A percentile compares a stretch with the other conserved stretches of the same genome.
Evolutionary conservation across 1,140 invertebrate genomes (phyloP).

Genomic region (Drosophila melanica): DNA sequence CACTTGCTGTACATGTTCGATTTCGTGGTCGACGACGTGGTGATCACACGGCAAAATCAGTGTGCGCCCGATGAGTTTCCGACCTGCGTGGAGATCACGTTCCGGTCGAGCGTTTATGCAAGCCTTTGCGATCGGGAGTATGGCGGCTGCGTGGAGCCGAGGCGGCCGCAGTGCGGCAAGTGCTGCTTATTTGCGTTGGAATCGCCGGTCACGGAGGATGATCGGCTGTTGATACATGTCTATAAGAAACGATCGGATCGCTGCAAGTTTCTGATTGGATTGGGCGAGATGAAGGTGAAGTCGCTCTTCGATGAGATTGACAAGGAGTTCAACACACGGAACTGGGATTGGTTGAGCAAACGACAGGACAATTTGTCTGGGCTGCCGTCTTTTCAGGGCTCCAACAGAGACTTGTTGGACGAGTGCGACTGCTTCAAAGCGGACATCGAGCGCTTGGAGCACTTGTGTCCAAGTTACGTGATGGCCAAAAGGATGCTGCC

Average conservation of each 20-base stretch:
- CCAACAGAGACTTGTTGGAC: constrained; percentile 42
- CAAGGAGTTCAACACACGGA: neutral
- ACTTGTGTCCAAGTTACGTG: constrained; percentile 63
- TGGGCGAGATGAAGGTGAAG: constrained; percentile 61
- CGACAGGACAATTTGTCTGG: constrained; percentile 30
- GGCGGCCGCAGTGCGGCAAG: constrained; percentile 62
- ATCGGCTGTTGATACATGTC: constrained; percentile 63
- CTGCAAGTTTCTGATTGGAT: constrained; percentile 77
- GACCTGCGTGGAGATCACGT: constrained; percentile 66
- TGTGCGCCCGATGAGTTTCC: constrained; percentile 79
- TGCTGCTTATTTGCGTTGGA: constrained; percentile 68
- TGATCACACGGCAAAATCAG: constrained; percentile 67
- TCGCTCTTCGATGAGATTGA: constrained; percentile 35
- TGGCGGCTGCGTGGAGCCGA: constrained; percentile 50
- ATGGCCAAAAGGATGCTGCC: constrained; percentile 63
- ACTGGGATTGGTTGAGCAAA: constrained; percentile 57
- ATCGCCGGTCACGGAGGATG: constrained; percentile 55
- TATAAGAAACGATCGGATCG: constrained; percentile 69
- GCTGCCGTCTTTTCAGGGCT: constrained; percentile 50
- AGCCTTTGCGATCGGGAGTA: constrained; percentile 70
- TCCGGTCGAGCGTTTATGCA: constrained; percentile 68
- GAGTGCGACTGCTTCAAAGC: constrained; percentile 61
- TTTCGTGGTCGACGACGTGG: constrained; percentile 75
- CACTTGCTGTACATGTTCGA: constrained; percentile 79
- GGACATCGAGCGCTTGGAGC: constrained; percentile 45